Conservation (phyloP, 1,140 invertebrate species). For the Bombus superbus region DNA sequence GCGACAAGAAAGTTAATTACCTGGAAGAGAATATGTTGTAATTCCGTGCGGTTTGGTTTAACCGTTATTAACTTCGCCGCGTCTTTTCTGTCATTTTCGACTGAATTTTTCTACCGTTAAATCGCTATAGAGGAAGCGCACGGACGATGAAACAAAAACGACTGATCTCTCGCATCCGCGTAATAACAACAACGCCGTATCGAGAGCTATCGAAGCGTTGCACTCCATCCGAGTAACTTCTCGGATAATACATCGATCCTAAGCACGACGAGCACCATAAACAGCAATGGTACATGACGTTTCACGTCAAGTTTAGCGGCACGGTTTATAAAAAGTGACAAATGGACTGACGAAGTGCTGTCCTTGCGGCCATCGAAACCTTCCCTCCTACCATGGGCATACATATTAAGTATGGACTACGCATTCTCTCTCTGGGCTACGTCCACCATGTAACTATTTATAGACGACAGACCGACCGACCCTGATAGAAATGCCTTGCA, state of each 20-base stretch:
- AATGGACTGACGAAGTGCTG: constrained; percentile 45
- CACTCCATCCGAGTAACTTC: constrained; percentile 13
- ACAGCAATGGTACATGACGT: constrained; percentile 41
- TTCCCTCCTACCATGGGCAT: constrained; percentile 20
- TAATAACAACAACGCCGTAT: constrained; percentile 20
- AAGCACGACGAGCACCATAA: constrained; percentile 11
- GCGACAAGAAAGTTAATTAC: background rate
- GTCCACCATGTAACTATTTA: constrained; percentile 34
- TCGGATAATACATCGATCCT: constrained; percentile 8
- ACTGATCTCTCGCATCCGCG: background rate
- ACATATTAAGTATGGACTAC: constrained; percentile 47
- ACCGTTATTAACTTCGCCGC: background rate
- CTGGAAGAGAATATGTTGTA: background rate
- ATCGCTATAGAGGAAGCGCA: background rate
- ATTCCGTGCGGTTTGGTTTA: background rate
- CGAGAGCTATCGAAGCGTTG: constrained; percentile 39
- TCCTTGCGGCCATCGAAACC: constrained; percentile 47
- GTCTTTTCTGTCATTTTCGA: background rate
- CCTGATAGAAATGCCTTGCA: constrained; percentile 22
- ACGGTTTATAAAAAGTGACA: constrained; percentile 47
- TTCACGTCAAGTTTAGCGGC: constrained; percentile 37
- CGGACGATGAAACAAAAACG: constrained; percentile 5
- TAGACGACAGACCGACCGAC: constrained; percentile 22
- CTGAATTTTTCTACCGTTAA: background rate
- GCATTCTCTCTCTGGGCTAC: constrained; percentile 20